Percentiles rank a stretch among this genome's conserved stretches.
phyloP scores from a whole-genome alignment of 1,140 invertebrate species.

The Berghia stephanieae region DNA sequence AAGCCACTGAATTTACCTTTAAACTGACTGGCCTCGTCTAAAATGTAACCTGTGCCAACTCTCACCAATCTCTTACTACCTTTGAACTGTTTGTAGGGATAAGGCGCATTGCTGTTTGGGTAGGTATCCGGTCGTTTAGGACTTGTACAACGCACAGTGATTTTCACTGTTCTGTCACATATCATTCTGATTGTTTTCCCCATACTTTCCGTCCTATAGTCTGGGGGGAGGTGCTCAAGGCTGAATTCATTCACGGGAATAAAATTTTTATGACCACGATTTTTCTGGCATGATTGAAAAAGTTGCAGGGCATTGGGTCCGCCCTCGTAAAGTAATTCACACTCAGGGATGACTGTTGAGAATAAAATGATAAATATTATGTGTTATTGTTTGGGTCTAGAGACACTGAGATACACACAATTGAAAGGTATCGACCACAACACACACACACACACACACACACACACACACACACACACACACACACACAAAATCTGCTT shows the following conservation, averaged over 20 bases:
- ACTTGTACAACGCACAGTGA: background rate
- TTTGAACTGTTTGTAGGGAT: background rate
- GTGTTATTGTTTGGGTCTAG: too few relatives aligned
- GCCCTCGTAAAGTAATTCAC: too few relatives aligned
- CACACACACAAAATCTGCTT: too few relatives aligned
- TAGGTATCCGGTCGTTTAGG: background rate
- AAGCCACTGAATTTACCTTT: background rate
- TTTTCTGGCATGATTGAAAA: conserved; percentile 2
- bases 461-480: too few relatives aligned
- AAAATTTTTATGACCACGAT: background rate
- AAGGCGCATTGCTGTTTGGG: background rate
- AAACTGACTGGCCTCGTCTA: background rate
- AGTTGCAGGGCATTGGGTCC: too few relatives aligned
- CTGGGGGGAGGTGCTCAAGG: background rate
- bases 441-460: too few relatives aligned
- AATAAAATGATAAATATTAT: too few relatives aligned
- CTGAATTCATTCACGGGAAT: background rate
- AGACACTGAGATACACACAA: too few relatives aligned
- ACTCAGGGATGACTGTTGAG: too few relatives aligned
- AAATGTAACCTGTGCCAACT: background rate
- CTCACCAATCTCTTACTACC: background rate
- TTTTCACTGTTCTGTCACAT: background rate
- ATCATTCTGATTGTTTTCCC: background rate
- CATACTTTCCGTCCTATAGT: background rate
- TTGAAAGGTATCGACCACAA: too few relatives aligned